A percentile compares a stretch with the other conserved stretches of the same genome.
phyloP scores from a whole-genome alignment of 2,888 invertebrate genomes.

The Heliconius ethilla region DNA sequence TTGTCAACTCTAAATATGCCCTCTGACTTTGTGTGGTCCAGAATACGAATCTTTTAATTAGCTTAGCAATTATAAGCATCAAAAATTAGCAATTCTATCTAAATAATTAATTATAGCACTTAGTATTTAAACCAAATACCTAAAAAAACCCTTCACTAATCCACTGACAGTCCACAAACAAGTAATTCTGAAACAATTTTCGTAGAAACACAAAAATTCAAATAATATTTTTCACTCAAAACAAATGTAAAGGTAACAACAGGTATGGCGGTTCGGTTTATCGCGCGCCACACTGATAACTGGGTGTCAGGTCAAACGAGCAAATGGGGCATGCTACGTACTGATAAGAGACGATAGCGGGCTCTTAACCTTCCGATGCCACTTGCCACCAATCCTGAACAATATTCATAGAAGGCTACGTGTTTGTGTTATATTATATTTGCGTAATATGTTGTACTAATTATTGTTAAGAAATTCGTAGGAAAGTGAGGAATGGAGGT shows the following conservation, averaged over 20 bases:
- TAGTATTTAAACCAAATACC: not conserved
- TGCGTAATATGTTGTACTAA: not conserved
- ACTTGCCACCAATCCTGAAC: slow-evolving; percentile 60
- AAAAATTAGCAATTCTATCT: not conserved
- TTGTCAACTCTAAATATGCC: not conserved
- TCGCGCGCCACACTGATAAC: slow-evolving; percentile 78
- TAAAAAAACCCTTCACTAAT: not conserved
- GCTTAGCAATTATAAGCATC: not conserved
- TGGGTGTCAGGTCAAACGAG: slow-evolving; percentile 81
- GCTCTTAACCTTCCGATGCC: slow-evolving; percentile 79
- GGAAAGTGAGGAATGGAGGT: too few relatives aligned
- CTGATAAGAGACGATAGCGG: slow-evolving; percentile 77
- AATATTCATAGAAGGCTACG: slow-evolving; percentile 36
- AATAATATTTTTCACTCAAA: slow-evolving; percentile 39
- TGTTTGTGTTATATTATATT: not conserved
- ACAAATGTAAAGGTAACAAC: slow-evolving; percentile 65
- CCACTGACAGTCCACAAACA: not conserved
- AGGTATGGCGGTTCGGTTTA: slow-evolving; percentile 72
- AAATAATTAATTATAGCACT: not conserved
- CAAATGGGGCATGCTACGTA: slow-evolving; percentile 77
- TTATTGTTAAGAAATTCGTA: too few relatives aligned
- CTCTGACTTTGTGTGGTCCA: slow-evolving; percentile 15
- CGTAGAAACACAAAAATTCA: slow-evolving; percentile 4
- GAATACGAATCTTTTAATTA: not conserved
- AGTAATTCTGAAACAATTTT: not conserved